Conservation (phyloP, 2,888 invertebrate genomes). For the Drosophila sordidula region DNA sequence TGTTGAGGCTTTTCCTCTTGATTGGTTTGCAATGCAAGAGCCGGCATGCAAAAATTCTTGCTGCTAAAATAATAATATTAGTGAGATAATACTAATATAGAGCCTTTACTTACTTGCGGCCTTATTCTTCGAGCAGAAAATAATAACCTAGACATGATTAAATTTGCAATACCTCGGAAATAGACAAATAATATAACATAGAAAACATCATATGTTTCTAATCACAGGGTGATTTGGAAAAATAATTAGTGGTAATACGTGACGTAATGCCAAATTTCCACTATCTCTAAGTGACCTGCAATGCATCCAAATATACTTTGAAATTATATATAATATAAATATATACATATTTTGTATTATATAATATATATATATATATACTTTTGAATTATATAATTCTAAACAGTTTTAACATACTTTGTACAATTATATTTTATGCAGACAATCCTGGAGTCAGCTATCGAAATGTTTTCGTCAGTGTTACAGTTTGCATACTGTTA, state of each 20-base stretch:
- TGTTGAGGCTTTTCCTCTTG: constrained; percentile 86
- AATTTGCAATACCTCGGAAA: constrained; percentile 38
- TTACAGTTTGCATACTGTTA: too few species aligned
- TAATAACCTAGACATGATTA: constrained; percentile 62
- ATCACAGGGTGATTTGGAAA: constrained; percentile 45
- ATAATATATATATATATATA: too few species aligned
- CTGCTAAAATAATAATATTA: constrained; percentile 38
- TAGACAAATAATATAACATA: constrained; percentile 42
- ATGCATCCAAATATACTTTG: too few species aligned
- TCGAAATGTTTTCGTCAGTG: too few species aligned
- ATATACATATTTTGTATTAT: too few species aligned
- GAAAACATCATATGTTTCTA: constrained; percentile 51
- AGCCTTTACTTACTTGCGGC: constrained; percentile 51
- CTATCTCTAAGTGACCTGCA: neutral
- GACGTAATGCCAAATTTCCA: constrained; percentile 8
- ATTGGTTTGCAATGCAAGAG: constrained; percentile 50
- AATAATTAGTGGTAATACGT: constrained; percentile 5
- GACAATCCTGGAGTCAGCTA: too few species aligned
- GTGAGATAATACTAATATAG: neutral
- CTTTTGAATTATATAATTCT: too few species aligned
- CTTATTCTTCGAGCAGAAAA: constrained; percentile 60
- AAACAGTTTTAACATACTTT: too few species aligned
- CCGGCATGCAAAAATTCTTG: constrained; percentile 72
- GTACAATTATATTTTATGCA: too few species aligned
- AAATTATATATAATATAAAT: too few species aligned